phyloP scores from a whole-genome alignment of 2,797 vertebrate species.

The Lacerta agilis region DNA sequence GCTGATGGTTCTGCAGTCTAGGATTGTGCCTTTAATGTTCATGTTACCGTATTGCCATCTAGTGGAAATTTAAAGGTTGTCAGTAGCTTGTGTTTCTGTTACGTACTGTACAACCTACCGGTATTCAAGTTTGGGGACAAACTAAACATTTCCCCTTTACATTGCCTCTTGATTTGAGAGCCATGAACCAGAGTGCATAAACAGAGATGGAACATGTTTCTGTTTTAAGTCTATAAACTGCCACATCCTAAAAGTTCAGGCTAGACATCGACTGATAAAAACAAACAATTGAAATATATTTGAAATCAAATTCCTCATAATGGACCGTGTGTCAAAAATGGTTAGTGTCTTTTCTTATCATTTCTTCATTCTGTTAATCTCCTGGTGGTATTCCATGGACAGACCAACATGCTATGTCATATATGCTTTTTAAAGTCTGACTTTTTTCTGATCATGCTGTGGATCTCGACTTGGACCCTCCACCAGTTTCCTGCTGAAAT shows the following conservation, averaged over 20 bases:
- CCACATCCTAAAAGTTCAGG: not conserved
- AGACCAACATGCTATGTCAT: not conserved
- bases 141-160: not conserved
- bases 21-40: not conserved
- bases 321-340: not conserved
- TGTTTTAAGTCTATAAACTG: not conserved
- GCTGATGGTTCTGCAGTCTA: not conserved
- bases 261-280: not conserved
- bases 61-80: slow-evolving; percentile 10
- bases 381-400: not conserved
- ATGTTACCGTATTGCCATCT: slow-evolving; percentile 51
- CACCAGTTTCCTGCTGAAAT: not conserved
- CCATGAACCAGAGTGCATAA: not conserved
- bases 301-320: not conserved
- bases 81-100: not conserved
- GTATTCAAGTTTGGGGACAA: not conserved
- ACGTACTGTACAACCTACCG: not conserved
- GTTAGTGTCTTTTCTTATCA: not conserved
- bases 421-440: not conserved
- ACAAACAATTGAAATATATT: not conserved
- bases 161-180: not conserved
- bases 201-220: not conserved
- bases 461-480: not conserved
- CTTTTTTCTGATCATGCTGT: not conserved
- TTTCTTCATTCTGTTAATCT: not conserved